phyloP scores from a whole-genome alignment of 2,113 vertebrate species.

The Podocnemis expansa region DNA sequence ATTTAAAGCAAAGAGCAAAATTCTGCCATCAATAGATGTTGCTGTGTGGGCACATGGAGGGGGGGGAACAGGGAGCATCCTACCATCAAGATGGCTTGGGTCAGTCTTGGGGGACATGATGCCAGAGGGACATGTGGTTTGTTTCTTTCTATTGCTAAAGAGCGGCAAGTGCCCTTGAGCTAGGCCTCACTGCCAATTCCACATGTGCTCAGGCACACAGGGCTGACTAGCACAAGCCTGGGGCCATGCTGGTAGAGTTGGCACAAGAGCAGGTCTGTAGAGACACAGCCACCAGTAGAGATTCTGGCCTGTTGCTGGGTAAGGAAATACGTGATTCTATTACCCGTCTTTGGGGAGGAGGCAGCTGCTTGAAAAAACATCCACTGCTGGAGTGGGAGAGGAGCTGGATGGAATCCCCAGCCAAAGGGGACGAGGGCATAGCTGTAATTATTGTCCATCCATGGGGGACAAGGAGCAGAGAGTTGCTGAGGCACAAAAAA shows the following conservation, averaged over 20 bases:
- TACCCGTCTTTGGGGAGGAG: neutral
- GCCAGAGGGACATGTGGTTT: neutral
- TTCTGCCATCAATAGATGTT: neutral
- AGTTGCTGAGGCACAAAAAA: neutral
- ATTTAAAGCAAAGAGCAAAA: neutral
- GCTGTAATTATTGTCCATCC: conserved; percentile 53
- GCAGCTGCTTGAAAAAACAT: conserved; percentile 45
- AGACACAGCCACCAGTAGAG: neutral
- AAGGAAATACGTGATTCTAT: fast-evolving
- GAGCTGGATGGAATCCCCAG: neutral
- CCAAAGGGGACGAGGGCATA: conserved; percentile 25
- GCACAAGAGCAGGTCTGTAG: neutral
- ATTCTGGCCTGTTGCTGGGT: neutral
- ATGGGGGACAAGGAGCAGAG: neutral
- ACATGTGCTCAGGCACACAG: neutral
- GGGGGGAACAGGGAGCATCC: neutral
- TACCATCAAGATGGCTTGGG: neutral
- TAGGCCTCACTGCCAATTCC: neutral
- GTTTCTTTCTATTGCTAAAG: neutral
- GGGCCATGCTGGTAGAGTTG: neutral
- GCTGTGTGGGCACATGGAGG: neutral
- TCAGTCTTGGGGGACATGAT: fast-evolving
- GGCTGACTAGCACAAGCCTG: neutral
- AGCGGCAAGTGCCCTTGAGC: neutral
- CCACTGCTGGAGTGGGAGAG: conserved; percentile 1